These are phyloP conservation scores for Gorsachius magnificus DNA, from an alignment of 2,797 vertebrate species.

Conservation along the genomic window DNA sequence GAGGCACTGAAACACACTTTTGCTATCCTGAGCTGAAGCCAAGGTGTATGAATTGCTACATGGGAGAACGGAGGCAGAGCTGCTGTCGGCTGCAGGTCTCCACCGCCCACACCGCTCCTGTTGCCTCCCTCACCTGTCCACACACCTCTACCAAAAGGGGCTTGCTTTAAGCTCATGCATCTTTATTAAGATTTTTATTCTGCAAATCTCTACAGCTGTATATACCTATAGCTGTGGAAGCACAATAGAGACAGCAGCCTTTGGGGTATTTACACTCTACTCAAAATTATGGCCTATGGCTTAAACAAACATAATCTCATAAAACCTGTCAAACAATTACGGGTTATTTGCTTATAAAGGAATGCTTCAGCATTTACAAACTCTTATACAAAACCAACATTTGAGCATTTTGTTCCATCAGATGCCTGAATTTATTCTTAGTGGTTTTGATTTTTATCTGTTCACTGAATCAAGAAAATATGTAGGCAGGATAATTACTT, in stretches of 20 bases:
- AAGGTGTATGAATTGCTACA: background rate
- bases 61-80: background rate
- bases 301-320: background rate
- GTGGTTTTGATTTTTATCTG: background rate
- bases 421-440: background rate
- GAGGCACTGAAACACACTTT: background rate
- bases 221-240: background rate
- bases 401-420: background rate
- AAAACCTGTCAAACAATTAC: background rate
- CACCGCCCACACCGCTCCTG: fast-evolving
- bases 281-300: background rate
- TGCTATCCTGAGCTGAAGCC: background rate
- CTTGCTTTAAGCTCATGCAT: background rate
- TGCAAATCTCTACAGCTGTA: background rate
- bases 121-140: background rate
- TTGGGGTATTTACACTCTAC: background rate
- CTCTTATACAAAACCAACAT: background rate
- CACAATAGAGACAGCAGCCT: background rate
- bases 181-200: background rate
- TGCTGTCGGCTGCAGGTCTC: background rate
- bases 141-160: background rate
- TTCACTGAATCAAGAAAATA: background rate
- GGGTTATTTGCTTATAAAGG: background rate
- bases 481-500: background rate
- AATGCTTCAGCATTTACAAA: background rate